These are phyloP conservation scores for Mimas tiliae DNA, from an alignment of 2,888 invertebrate species.

Conservation along the genomic window DNA sequence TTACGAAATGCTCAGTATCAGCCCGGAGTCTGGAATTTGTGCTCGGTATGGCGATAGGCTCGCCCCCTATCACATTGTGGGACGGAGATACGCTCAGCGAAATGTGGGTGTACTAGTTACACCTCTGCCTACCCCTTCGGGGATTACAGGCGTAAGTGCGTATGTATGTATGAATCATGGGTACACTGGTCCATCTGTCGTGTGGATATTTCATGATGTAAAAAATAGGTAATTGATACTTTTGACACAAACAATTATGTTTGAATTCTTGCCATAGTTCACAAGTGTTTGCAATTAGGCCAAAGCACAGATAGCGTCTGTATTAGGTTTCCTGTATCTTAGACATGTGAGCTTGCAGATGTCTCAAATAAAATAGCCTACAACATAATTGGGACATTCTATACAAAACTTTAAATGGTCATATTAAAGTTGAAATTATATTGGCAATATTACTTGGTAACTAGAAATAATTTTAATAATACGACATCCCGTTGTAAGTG, in stretches of 20 bases:
- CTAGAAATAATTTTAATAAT: conserved; percentile 10
- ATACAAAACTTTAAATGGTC: background rate
- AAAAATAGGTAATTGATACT: no score
- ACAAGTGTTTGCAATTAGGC: conserved; percentile 24
- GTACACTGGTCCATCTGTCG: no score
- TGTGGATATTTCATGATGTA: no score
- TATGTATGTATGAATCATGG: no score
- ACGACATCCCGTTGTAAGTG: background rate
- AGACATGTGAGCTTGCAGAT: conserved; percentile 16
- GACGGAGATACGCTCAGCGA: no score
- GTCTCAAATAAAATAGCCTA: conserved; percentile 11
- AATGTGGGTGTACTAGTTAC: no score
- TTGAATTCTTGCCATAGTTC: conserved; percentile 2
- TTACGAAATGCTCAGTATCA: no score
- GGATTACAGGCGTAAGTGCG: no score
- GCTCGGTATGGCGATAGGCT: no score
- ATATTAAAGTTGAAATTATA: conserved; percentile 1
- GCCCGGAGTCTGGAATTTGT: no score
- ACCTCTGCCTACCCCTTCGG: no score
- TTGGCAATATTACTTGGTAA: background rate
- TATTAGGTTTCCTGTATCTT: conserved; percentile 15
- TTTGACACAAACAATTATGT: background rate
- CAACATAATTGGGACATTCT: background rate
- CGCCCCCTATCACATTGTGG: no score
- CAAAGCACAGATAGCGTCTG: conserved; percentile 16